phyloP scores from a whole-genome alignment of 2,888 invertebrate species.

The Scaptomyza reducta region DNA sequence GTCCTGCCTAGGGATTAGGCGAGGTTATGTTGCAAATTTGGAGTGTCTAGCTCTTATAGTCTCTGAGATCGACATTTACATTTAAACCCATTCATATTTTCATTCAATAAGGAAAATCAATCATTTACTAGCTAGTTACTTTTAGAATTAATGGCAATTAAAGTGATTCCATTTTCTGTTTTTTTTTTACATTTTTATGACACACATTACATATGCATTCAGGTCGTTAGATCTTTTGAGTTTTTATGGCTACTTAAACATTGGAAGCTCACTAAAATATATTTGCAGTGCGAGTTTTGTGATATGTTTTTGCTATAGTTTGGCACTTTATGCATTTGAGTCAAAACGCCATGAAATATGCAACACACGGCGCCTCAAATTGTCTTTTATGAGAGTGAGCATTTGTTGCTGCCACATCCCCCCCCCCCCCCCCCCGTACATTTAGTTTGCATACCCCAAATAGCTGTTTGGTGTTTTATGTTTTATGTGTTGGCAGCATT shows the following conservation, averaged over 20 bases:
- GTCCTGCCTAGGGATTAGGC: too few relatives aligned
- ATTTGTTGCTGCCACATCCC: conserved; percentile 18
- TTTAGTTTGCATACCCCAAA: conserved; percentile 3
- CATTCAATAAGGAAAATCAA: not conserved
- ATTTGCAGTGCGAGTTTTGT: conserved; percentile 30
- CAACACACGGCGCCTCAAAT: conserved; percentile 74
- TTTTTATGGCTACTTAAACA: conserved; percentile 69
- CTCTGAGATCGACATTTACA: too few relatives aligned
- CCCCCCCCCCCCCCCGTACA: conserved; percentile 3
- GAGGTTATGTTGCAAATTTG: too few relatives aligned
- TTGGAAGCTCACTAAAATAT: conserved; percentile 55
- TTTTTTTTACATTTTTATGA: conserved; percentile 9
- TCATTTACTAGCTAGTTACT: not conserved
- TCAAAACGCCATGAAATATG: conserved; percentile 75
- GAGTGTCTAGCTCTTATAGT: too few relatives aligned
- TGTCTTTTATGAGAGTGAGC: conserved; percentile 63
- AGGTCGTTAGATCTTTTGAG: conserved; percentile 21
- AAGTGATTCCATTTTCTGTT: not conserved
- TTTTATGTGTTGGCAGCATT: conserved; percentile 14
- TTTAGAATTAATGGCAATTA: not conserved
- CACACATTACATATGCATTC: conserved; percentile 30
- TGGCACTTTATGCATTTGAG: conserved; percentile 59
- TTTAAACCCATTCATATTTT: too few relatives aligned
- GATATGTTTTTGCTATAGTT: conserved; percentile 31
- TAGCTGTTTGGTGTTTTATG: conserved; percentile 56